phyloP scores from a whole-genome alignment of 2,888 invertebrate genomes.

The Chrysolina haemoptera region DNA sequence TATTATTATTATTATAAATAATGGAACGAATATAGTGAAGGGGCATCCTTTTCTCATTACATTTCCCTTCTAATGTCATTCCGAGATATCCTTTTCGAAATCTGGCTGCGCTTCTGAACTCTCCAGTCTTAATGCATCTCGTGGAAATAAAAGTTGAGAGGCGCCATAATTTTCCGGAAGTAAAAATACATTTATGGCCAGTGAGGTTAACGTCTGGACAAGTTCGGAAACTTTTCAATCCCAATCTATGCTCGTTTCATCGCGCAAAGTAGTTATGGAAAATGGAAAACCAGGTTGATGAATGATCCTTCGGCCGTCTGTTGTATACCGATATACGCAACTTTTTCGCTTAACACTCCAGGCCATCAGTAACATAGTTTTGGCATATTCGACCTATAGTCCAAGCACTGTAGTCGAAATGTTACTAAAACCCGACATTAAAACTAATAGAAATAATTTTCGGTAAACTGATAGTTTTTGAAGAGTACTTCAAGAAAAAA shows the following conservation, averaged over 20 bases:
- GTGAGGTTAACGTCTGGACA: conserved; percentile 6
- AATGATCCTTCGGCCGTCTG: neutral
- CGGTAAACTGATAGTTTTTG: too few species aligned
- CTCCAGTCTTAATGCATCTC: neutral
- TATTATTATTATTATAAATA: too few species aligned
- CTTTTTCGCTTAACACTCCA: neutral
- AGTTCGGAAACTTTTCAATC: conserved; percentile 6
- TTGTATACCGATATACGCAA: neutral
- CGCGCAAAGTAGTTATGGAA: conserved; percentile 14
- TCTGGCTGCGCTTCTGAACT: neutral
- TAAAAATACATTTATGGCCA: conserved; percentile 10
- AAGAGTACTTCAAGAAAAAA: too few species aligned
- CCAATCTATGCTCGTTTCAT: conserved; percentile 2
- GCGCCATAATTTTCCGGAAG: conserved; percentile 14
- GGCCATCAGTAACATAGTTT: conserved; percentile 1
- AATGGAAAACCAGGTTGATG: conserved; percentile 19
- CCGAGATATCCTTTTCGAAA: neutral
- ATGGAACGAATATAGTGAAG: too few species aligned
- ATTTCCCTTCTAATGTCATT: too few species aligned
- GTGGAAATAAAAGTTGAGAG: conserved; percentile 5
- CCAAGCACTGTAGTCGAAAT: too few species aligned
- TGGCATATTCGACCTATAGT: neutral
- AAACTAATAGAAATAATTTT: too few species aligned
- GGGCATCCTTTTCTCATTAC: too few species aligned
- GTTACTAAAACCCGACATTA: too few species aligned